phyloP scores from a whole-genome alignment of 2,113 vertebrate genomes.

The Panthera tigris region DNA sequence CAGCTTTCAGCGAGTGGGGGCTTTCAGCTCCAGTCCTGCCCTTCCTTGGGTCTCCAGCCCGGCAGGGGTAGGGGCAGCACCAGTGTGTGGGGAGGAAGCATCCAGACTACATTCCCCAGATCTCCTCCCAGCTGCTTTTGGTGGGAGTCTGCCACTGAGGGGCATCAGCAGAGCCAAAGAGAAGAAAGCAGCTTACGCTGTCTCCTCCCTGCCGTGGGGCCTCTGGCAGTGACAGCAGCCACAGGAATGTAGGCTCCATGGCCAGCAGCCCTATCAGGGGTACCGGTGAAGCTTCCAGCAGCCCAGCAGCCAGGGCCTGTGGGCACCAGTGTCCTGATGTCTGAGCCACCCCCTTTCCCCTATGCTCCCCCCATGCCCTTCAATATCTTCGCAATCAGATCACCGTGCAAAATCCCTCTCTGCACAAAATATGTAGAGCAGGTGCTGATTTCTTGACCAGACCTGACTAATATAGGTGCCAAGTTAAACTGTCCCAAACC shows the following conservation, averaged over 20 bases:
- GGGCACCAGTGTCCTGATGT: not conserved
- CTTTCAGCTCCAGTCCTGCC: not conserved
- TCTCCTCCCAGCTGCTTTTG: not conserved
- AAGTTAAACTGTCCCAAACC: not conserved
- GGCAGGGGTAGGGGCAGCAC: too few species aligned
- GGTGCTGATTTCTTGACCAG: not conserved
- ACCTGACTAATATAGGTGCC: not conserved
- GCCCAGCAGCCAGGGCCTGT: not conserved
- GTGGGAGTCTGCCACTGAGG: not conserved
- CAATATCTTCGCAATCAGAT: not conserved
- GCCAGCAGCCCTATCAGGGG: not conserved
- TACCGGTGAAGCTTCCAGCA: not conserved
- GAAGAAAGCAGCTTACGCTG: not conserved
- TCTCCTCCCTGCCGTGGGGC: not conserved
- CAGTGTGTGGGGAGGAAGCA: accelerated
- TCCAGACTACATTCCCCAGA: not conserved
- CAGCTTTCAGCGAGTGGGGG: accelerated
- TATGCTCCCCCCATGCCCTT: not conserved
- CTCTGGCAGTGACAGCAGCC: not conserved
- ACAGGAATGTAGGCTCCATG: not conserved
- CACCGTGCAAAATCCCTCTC: not conserved
- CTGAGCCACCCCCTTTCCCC: not conserved
- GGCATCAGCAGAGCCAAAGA: not conserved
- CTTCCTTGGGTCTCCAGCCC: not conserved
- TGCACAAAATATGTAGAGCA: not conserved